Conservation (phyloP, 2,888 invertebrate genomes). For the Polydrusus tereticollis region DNA sequence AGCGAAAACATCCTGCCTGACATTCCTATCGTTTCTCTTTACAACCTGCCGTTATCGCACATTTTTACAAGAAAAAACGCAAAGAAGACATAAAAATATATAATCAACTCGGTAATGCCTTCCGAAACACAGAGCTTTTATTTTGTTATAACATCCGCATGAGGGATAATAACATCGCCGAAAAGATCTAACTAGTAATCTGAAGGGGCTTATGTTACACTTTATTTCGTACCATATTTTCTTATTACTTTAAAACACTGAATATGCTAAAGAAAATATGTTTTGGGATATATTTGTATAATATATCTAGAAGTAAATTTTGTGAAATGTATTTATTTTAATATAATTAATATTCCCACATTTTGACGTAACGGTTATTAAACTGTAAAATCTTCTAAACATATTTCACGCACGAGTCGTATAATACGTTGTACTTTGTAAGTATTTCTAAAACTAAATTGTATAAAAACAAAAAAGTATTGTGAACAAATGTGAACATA, state of each 20-base stretch:
- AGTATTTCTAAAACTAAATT: too few relatives aligned
- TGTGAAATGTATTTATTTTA: too few relatives aligned
- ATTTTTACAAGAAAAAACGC: constrained; percentile 5
- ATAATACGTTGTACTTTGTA: too few relatives aligned
- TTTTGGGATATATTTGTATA: neutral
- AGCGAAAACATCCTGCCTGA: neutral
- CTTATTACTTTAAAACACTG: constrained; percentile 2
- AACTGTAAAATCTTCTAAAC: too few relatives aligned
- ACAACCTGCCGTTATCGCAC: neutral
- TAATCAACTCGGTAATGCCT: constrained; percentile 30
- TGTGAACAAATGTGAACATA: too few relatives aligned
- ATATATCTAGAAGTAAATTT: neutral
- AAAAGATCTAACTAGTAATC: constrained; percentile 11
- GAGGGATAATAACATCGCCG: constrained; percentile 16
- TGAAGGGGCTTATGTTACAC: constrained; percentile 9
- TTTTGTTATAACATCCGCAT: constrained; percentile 33
- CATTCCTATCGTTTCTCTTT: neutral
- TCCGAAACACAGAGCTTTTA: constrained; percentile 24
- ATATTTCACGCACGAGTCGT: too few relatives aligned
- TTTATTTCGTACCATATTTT: constrained; percentile 21
- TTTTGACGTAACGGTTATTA: too few relatives aligned
- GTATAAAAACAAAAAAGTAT: too few relatives aligned
- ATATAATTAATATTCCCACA: neutral
- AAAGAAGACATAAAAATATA: constrained; percentile 24
- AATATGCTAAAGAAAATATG: neutral